phyloP scores from a whole-genome alignment of 2,797 vertebrate species.

The Gambelia wislizenii region DNA sequence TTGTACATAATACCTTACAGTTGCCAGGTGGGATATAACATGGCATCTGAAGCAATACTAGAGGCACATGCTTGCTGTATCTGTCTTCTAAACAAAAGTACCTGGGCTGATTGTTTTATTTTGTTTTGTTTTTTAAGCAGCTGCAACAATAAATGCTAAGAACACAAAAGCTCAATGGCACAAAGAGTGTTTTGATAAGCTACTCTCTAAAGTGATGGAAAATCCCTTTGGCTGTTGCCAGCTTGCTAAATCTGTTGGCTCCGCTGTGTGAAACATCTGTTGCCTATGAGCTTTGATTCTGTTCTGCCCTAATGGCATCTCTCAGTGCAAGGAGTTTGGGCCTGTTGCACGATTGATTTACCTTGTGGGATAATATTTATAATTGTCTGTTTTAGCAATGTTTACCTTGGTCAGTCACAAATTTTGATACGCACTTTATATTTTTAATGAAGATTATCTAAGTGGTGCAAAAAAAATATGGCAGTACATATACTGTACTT shows the following conservation, averaged over 20 bases:
- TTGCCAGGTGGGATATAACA: background rate
- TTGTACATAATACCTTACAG: background rate
- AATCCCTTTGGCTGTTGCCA: background rate
- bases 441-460: constrained; percentile 21
- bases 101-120: background rate
- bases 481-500: constrained; percentile 41
- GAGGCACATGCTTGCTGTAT: background rate
- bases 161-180: fast-evolving
- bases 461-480: constrained; percentile 18
- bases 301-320: background rate
- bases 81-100: background rate
- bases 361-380: background rate
- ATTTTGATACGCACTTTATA: background rate
- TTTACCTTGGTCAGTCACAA: constrained; percentile 44
- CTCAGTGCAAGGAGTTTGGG: background rate
- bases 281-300: background rate
- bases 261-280: background rate
- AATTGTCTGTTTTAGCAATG: constrained; percentile 29
- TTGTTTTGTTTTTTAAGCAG: background rate
- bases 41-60: background rate
- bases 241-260: background rate
- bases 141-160: background rate
- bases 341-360: fast-evolving
- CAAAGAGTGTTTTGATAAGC: background rate
- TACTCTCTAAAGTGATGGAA: background rate